Base-by-base conservation (phyloP, 2,113 vertebrate species). In the Eulemur rufifrons region DNA sequence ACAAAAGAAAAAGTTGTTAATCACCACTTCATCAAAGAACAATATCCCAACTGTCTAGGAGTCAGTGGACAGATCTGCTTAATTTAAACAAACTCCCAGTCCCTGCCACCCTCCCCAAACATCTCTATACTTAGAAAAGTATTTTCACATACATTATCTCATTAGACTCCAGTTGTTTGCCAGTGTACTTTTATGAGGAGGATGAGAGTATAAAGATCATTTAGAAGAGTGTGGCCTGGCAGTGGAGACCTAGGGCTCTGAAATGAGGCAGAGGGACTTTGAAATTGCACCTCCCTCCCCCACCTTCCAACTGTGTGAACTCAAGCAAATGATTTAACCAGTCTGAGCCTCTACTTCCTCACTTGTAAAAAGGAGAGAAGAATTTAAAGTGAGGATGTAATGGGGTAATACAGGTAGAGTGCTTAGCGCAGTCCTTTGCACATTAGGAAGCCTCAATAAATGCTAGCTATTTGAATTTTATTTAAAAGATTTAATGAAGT, bases 71-170 rank as follows among this genome's bases (percentile, higher is more conserved):
- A 84, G 59, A 37, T 81, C 37, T 59, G 52, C 42, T 86, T 23
- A 81, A 94, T 56, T 93, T 91, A 85, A 94, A 77, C 73, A 85
- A 91, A 82, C 66, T 82, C 27, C 56, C 61, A 42, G 34, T 11
- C 34, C 4, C 63, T 76, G 56, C 37, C 12, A 14, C 47, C 8
- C 50, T 81, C 50, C 52, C 59, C 54, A 56, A 92, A 76, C 29
- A 91, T 80, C 88, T 91, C 95, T 92, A 85, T 96, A 87, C 95
- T 96, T 97, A 92, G 89, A 89, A 91, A 96, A 95, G 50, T 66
- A 95, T 90, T 96, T 97, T 96, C 81, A 83, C 66, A 47, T 71
- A 86, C 39, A 85, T 87, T 95, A 74, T 86, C 84, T 96, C 82
- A 93, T 74, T 87, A 73, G 66, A 83, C 25, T 69, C 54, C 87